Percentiles rank a stretch among this genome's conserved stretches.
Conservation (phyloP, 2,113 vertebrate species). For the Elephas maximus region DNA sequence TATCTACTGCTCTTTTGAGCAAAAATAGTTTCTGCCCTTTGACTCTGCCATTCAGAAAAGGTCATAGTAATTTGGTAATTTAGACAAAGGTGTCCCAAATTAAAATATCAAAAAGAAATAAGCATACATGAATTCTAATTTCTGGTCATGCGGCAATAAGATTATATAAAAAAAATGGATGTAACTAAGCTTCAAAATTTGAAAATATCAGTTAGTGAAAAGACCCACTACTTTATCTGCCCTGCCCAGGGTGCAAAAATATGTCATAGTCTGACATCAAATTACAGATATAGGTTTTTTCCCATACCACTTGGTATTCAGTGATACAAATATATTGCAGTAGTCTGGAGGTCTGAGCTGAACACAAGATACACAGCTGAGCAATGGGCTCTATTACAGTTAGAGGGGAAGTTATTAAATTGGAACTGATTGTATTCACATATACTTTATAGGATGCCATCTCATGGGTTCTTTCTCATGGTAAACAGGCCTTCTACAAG, state of each 20-base stretch:
- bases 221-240: neutral
- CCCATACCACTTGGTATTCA: neutral
- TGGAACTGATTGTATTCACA: neutral
- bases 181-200: neutral
- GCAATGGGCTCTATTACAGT: neutral
- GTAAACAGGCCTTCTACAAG: neutral
- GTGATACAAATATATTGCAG: neutral
- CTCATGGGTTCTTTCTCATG: neutral
- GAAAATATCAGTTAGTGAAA: neutral
- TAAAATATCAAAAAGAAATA: conserved; percentile 47
- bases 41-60: conserved; percentile 40
- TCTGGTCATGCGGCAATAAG: neutral
- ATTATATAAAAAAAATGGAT: neutral
- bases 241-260: neutral
- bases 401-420: neutral
- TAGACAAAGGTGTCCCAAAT: neutral
- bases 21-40: neutral
- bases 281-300: neutral
- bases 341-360: neutral
- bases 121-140: neutral
- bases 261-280: neutral
- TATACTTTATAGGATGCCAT: neutral
- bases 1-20: neutral
- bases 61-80: conserved; percentile 34
- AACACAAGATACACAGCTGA: neutral